Evolutionary conservation across 2,888 invertebrate genomes (phyloP).

Genomic region (Mythimna albipuncta): DNA sequence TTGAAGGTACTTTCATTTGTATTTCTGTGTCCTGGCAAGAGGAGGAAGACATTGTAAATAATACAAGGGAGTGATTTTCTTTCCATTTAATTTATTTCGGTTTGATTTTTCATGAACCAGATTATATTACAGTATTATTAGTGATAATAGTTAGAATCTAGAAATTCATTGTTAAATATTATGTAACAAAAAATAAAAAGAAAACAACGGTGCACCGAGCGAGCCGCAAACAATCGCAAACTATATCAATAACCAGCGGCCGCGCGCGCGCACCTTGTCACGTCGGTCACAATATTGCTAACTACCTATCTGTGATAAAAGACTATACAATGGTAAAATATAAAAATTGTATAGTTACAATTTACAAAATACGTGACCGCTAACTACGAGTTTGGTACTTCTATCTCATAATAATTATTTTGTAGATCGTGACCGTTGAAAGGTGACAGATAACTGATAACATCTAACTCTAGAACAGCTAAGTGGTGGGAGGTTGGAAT

Average conservation of each 20-base stretch:
- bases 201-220: constrained; percentile 85
- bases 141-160: constrained; percentile 91
- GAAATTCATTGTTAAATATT: constrained; percentile 90
- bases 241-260: constrained; percentile 73
- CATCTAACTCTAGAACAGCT: constrained; percentile 85
- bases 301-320: constrained; percentile 86
- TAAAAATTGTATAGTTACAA: constrained; percentile 89
- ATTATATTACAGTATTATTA: constrained; percentile 91
- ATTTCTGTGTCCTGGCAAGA: constrained; percentile 1
- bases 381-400: constrained; percentile 90
- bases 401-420: constrained; percentile 83
- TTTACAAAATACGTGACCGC: constrained; percentile 90
- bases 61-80: constrained; percentile 74
- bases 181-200: constrained; percentile 89
- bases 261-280: constrained; percentile 71
- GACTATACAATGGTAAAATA: constrained; percentile 91
- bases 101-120: constrained; percentile 91
- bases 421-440: constrained; percentile 79
- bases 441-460: constrained; percentile 72
- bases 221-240: constrained; percentile 78
- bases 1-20: constrained; percentile 62
- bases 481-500: constrained; percentile 83
- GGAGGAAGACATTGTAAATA: constrained; percentile 41
- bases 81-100: constrained; percentile 90
- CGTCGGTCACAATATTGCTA: constrained; percentile 83